Evolutionary conservation across 2,888 invertebrate species (phyloP), one percentile per base, ranked within the genome.

Genomic region (Coremacera marginata): DNA sequence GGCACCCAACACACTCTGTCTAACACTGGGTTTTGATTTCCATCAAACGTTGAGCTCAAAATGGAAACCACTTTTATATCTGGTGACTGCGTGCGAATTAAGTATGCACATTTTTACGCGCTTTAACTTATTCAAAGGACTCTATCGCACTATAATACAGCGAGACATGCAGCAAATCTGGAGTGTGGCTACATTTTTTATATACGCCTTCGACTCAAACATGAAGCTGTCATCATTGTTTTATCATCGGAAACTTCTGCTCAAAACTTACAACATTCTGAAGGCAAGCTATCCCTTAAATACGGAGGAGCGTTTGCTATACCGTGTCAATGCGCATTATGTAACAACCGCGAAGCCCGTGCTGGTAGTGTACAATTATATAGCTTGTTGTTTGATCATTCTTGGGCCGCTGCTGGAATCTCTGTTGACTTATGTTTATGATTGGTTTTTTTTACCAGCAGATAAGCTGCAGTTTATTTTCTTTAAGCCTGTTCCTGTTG

Each of bases 401-500:
- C 9, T 51, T 7, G 77, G 75, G 0, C 81, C 81, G 0, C 16
- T 81, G 19, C 0, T 81, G 22, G 78, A 82, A 19, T 60, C 78
- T 2, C 44, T 80, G 5, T n/a, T 78, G 34, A 22, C 70, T 3
- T 81, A 77, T 68, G 14, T 75, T 9, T 57, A 75, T 1, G 67
- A 68, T 49, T 7, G 70, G 5, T 62, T 63, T 31, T 72, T 52
- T 25, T 19, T 67, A n/a, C 78, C 79, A n/a, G 76, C 72, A 14
- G 19, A 14, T 9, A 37, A 9, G 0, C 75, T 79, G 8, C 2
- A 75, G 49, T 82, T 81, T 71, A 34, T 72, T 37, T 82, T 81
- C 51, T 8, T 65, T 14, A 81, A 80, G 63, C 70, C 77, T 19
- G 75, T 79, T 25, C 80, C 81, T 31, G 77, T 81, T n/a, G 76